phyloP scores from a whole-genome alignment of 2,797 vertebrate species.

The Gymnocypris eckloni region DNA sequence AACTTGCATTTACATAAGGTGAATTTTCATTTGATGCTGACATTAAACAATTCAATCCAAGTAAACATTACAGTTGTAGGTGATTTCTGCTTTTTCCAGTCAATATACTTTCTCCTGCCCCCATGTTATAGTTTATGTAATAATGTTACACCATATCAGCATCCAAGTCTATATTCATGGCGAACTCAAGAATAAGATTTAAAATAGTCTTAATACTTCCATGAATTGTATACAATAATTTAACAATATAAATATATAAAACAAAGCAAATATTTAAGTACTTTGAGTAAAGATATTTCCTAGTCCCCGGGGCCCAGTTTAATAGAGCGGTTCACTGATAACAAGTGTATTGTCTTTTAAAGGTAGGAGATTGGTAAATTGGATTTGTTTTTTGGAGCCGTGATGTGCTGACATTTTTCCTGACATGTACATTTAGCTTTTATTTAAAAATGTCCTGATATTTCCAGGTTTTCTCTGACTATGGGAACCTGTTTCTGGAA shows the following conservation, averaged over 20 bases:
- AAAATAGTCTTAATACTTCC: neutral
- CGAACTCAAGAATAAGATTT: neutral
- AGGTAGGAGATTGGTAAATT: neutral
- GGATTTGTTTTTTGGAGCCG: neutral
- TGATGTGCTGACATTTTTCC: neutral
- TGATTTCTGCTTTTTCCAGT: neutral
- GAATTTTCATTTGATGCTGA: neutral
- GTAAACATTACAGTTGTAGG: neutral
- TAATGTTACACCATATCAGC: neutral
- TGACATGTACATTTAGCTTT: neutral
- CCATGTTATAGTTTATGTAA: neutral
- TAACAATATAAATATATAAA: neutral
- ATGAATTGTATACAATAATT: neutral
- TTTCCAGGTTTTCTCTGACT: neutral
- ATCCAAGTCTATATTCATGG: neutral
- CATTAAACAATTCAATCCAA: neutral
- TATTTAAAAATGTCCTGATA: neutral
- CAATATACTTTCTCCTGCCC: neutral
- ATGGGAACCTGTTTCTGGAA: neutral
- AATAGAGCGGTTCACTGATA: neutral
- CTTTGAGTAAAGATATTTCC: too few species aligned
- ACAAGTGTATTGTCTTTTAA: neutral
- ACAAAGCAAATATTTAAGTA: neutral
- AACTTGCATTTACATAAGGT: neutral
- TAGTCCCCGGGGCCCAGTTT: neutral